Conservation (phyloP, 92 coral and sea anemone species). For the Parazoanthus atlanticus region DNA sequence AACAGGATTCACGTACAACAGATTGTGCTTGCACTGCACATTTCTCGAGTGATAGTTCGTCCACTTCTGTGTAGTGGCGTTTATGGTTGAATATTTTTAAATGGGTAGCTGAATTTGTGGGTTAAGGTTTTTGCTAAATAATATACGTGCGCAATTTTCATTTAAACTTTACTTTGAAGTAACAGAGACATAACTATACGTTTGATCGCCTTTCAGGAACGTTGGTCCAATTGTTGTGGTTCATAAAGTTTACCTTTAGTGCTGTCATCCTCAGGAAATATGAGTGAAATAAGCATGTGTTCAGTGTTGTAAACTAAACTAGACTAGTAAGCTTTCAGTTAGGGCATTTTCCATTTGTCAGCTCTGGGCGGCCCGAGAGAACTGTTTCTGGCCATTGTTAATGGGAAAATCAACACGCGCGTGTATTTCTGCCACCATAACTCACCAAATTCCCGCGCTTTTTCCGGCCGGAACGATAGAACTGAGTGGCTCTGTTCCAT, state of each 20-base stretch:
- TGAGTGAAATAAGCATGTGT: not conserved
- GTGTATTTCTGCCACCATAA: too few relatives aligned
- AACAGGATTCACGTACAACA: too few relatives aligned
- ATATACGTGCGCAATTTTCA: too few relatives aligned
- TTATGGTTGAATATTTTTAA: not conserved
- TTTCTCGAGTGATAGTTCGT: too few relatives aligned
- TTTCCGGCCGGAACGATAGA: not conserved
- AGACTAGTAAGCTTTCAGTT: not conserved
- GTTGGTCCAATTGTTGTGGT: too few relatives aligned
- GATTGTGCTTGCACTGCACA: not conserved
- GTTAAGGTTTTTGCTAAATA: not conserved
- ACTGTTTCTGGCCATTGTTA: not conserved
- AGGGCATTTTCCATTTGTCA: too few relatives aligned
- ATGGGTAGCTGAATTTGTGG: not conserved
- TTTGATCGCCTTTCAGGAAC: too few relatives aligned
- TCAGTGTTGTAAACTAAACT: not conserved
- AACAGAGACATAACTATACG: too few relatives aligned
- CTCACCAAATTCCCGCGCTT: not conserved
- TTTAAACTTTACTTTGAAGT: too few relatives aligned
- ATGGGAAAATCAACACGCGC: not conserved
- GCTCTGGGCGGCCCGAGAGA: not conserved
- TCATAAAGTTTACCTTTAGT: too few relatives aligned
- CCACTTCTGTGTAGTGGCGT: not conserved
- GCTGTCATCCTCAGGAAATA: not conserved
- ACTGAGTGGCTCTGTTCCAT: not conserved